These are phyloP conservation scores for Acromyrmex heyeri DNA, from an alignment of 1,140 invertebrate genomes.

Conservation along the genomic window DNA sequence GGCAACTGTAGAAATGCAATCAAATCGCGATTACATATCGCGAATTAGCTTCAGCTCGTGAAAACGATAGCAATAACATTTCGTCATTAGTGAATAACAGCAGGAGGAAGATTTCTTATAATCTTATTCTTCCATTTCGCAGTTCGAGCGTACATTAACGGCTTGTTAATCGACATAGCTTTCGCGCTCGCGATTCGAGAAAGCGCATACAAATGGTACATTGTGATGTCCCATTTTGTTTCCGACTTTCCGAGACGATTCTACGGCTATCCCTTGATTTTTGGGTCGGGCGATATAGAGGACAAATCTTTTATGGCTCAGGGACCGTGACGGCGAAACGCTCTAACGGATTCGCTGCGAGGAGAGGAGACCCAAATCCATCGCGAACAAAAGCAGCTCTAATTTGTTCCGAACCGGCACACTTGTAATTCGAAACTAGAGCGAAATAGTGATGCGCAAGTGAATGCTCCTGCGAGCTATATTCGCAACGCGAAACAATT, in stretches of 20 bases:
- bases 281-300: conserved; percentile 58
- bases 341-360: conserved; percentile 60
- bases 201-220: conserved; percentile 55
- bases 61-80: conserved; percentile 35
- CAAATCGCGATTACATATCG: conserved; percentile 14
- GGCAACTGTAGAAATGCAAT: conserved; percentile 22
- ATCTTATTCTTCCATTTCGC: not conserved
- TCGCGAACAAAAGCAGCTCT: conserved; percentile 64
- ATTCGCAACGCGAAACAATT: conserved; percentile 30
- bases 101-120: conserved; percentile 40
- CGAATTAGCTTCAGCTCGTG: conserved; percentile 13
- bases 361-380: conserved; percentile 61
- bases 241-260: conserved; percentile 29
- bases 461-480: conserved; percentile 16
- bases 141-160: conserved; percentile 13
- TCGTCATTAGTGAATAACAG: conserved; percentile 47
- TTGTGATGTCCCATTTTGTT: conserved; percentile 37
- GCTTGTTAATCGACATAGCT: conserved; percentile 45
- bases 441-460: conserved; percentile 49
- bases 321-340: conserved; percentile 71
- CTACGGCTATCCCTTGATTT: conserved; percentile 42
- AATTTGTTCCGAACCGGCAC: conserved; percentile 64
- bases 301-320: conserved; percentile 66
- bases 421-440: conserved; percentile 62
- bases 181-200: conserved; percentile 59